Percentiles rank a stretch among this genome's conserved stretches.
These are phyloP conservation scores for Neopelma chrysocephalum DNA, from an alignment of 2,797 vertebrate genomes.

Conservation along the genomic window DNA sequence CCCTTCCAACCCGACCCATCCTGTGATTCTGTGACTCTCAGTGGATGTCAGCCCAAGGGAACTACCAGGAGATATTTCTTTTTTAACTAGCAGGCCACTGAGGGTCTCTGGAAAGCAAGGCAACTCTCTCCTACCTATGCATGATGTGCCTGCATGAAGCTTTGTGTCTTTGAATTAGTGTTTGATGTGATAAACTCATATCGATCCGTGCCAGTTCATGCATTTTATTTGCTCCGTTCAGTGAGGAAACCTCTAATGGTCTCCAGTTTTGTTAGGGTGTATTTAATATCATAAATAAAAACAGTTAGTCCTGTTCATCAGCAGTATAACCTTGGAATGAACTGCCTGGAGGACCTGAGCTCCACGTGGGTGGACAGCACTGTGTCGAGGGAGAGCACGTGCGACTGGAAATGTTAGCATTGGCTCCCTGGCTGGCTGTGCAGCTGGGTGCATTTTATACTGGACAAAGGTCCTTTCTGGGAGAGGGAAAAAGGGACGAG, in stretches of 20 bases:
- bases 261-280: not conserved
- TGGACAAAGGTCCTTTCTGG: conserved; percentile 56
- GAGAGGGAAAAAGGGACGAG: not conserved
- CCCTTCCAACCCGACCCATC: not conserved
- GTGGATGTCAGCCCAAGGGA: not conserved
- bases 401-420: not conserved
- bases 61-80: not conserved
- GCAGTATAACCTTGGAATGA: not conserved
- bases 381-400: not conserved
- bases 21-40: not conserved
- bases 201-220: not conserved
- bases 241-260: not conserved
- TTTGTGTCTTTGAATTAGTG: not conserved
- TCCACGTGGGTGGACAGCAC: not conserved
- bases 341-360: not conserved
- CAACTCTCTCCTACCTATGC: not conserved
- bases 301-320: not conserved
- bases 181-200: not conserved
- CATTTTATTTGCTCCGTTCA: not conserved
- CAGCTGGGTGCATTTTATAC: conserved; percentile 26
- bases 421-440: not conserved
- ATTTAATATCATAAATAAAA: not conserved
- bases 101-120: not conserved
- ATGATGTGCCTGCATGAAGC: not conserved
- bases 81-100: not conserved